A percentile compares a stretch with the other conserved stretches of the same genome.
These are phyloP conservation scores for Dreissena rostriformis DNA, from an alignment of 1,140 invertebrate genomes.

Conservation along the genomic window DNA sequence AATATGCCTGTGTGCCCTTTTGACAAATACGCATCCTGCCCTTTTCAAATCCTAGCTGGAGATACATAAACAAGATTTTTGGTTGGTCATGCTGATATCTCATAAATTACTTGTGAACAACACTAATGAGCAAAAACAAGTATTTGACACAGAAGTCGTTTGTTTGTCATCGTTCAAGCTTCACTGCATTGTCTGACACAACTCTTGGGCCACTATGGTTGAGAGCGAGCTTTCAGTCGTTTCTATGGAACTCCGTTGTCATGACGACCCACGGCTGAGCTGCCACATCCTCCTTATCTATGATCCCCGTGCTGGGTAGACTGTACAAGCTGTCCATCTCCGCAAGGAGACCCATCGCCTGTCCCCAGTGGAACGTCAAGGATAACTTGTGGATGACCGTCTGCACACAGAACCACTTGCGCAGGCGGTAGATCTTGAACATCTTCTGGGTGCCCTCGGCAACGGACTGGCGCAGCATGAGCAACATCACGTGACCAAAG, in stretches of 20 bases:
- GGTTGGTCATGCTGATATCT: too few species aligned
- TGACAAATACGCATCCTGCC: too few species aligned
- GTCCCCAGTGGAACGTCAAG: not conserved
- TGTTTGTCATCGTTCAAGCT: too few species aligned
- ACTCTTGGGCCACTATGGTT: too few species aligned
- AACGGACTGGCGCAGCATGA: conserved; percentile 35
- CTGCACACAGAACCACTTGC: conserved; percentile 39
- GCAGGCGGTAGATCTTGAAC: conserved; percentile 35
- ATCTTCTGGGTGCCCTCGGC: conserved; percentile 14
- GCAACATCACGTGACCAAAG: not conserved
- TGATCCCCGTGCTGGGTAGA: not conserved
- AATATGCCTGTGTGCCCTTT: too few species aligned
- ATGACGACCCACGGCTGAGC: conserved; percentile 26
- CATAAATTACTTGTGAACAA: too few species aligned
- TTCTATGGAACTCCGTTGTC: conserved; percentile 27
- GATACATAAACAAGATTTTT: too few species aligned
- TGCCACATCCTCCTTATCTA: conserved; percentile 14
- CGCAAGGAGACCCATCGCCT: not conserved
- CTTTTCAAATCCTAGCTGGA: too few species aligned
- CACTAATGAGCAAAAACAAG: too few species aligned
- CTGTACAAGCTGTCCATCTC: not conserved
- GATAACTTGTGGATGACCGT: conserved; percentile 23
- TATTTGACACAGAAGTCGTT: too few species aligned
- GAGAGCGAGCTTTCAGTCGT: not conserved
- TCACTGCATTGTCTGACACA: too few species aligned